phyloP scores from a whole-genome alignment of 2,797 vertebrate species.

The Staurois parvus region DNA sequence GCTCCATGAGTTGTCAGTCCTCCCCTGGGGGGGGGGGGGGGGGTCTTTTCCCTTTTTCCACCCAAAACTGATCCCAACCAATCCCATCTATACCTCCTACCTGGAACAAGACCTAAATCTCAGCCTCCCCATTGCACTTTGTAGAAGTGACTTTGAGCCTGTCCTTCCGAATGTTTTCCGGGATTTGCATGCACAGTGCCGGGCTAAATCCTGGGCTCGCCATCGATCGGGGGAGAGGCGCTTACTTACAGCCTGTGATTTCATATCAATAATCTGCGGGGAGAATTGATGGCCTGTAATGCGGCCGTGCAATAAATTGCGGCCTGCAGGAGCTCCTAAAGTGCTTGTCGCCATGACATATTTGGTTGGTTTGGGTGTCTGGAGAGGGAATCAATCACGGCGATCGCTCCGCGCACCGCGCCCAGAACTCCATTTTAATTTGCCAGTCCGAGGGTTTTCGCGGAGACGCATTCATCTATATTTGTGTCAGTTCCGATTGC shows the following conservation, averaged over 20 bases:
- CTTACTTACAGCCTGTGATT: slow-evolving; percentile 61
- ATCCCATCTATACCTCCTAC: no score
- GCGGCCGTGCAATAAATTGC: slow-evolving; percentile 72
- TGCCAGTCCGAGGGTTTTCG: slow-evolving; percentile 68
- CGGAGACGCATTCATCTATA: slow-evolving; percentile 69
- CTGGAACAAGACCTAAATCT: neutral
- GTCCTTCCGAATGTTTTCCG: slow-evolving; percentile 53
- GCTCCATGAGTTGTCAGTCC: no score
- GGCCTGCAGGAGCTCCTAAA: slow-evolving; percentile 68
- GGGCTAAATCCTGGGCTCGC: slow-evolving; percentile 34
- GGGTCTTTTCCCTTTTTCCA: no score
- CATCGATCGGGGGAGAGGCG: slow-evolving; percentile 51
- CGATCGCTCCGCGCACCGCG: slow-evolving; percentile 60
- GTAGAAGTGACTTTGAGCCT: slow-evolving; percentile 46
- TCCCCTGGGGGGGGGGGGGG: no score
- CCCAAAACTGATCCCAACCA: no score
- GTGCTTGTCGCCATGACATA: slow-evolving; percentile 77
- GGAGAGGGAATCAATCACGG: slow-evolving; percentile 84
- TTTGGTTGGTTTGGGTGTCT: slow-evolving; percentile 75
- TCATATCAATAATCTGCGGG: slow-evolving; percentile 60
- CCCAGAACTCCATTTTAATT: slow-evolving; percentile 70
- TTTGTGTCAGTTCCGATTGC: slow-evolving; percentile 71
- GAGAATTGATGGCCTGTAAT: slow-evolving; percentile 77
- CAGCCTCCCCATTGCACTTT: neutral
- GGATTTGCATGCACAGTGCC: slow-evolving; percentile 36